A percentile compares a stretch with the other conserved stretches of the same genome.
phyloP scores from a whole-genome alignment of 2,888 invertebrate species.

The Hymenopus coronatus region DNA sequence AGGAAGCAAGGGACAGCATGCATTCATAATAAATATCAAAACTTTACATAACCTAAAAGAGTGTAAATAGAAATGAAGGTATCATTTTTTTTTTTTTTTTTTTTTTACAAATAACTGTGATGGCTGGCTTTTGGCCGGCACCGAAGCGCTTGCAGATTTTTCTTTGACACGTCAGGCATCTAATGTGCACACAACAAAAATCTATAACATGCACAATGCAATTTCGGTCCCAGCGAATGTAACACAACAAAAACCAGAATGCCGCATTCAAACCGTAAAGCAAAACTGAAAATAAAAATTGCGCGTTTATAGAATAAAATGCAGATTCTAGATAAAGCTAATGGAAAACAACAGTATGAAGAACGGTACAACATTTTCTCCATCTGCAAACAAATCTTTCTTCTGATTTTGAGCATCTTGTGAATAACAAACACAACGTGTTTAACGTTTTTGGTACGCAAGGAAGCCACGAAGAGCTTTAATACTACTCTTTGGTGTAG shows the following conservation, averaged over 20 bases:
- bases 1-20: background rate
- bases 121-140: background rate
- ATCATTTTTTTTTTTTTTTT: background rate
- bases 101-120: background rate
- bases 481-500: too few relatives aligned
- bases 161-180: background rate
- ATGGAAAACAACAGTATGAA: too few relatives aligned
- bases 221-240: background rate
- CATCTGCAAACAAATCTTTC: too few relatives aligned
- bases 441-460: too few relatives aligned
- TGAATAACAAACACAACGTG: too few relatives aligned
- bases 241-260: background rate
- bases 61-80: background rate
- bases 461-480: too few relatives aligned
- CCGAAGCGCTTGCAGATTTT: background rate
- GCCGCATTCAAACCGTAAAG: background rate
- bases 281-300: background rate
- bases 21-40: background rate
- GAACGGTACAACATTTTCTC: too few relatives aligned
- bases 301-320: background rate
- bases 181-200: background rate
- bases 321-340: too few relatives aligned
- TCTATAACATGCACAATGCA: background rate
- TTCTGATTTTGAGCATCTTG: too few relatives aligned
- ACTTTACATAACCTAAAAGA: background rate